phyloP scores from a whole-genome alignment of 2,797 vertebrate species.

The Vultur gryphus region DNA sequence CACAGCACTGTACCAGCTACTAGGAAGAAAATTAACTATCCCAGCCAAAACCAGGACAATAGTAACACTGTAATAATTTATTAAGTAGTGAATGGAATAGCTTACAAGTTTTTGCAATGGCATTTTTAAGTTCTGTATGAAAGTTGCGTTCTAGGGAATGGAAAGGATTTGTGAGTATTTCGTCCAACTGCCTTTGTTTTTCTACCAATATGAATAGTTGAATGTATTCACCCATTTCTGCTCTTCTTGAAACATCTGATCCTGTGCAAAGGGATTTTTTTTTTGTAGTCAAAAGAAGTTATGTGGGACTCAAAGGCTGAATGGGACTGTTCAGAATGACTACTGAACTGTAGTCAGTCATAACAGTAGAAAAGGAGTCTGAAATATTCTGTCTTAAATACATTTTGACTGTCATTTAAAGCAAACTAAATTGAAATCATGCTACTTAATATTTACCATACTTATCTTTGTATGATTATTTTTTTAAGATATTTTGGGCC shows the following conservation, averaged over 20 bases:
- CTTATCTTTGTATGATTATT: background rate
- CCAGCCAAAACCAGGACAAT: no score
- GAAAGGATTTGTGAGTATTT: background rate
- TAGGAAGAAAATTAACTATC: no score
- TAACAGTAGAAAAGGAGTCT: background rate
- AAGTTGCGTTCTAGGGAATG: background rate
- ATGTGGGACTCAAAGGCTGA: background rate
- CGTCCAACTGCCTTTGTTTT: background rate
- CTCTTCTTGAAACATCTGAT: background rate
- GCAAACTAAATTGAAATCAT: background rate
- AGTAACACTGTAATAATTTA: background rate
- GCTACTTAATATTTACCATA: background rate
- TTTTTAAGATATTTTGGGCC: background rate
- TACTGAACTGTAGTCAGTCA: background rate
- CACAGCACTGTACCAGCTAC: no score
- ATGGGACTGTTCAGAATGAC: background rate
- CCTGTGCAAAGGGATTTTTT: background rate
- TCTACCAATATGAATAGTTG: background rate
- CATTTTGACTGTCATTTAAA: background rate
- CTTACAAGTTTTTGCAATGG: background rate
- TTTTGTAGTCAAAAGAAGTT: background rate
- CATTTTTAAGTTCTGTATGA: background rate
- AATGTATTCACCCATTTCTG: background rate
- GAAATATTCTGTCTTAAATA: background rate
- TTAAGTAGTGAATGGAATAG: background rate